phyloP scores from a whole-genome alignment of 2,888 invertebrate species.

The Schizaphis graminum region DNA sequence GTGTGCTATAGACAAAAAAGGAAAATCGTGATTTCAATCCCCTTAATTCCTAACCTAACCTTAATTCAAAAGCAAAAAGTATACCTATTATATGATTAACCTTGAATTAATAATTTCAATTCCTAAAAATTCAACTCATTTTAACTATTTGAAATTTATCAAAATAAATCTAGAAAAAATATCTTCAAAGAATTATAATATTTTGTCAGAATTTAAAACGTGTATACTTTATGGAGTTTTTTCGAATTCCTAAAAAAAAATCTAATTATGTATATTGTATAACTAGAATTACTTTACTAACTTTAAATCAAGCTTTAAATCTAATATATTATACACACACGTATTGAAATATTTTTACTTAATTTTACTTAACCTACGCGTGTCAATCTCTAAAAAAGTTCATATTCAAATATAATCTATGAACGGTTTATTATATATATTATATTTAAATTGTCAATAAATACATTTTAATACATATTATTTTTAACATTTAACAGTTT shows the following conservation, averaged over 20 bases:
- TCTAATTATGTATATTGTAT: background rate
- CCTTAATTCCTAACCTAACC: too few species aligned
- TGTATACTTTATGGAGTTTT: background rate
- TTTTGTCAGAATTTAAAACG: background rate
- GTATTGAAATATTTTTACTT: slow-evolving; percentile 1
- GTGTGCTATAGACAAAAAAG: background rate
- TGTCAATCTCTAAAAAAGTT: background rate
- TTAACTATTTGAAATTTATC: background rate
- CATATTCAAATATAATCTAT: background rate
- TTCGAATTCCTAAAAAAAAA: background rate
- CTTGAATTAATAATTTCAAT: slow-evolving; percentile 12
- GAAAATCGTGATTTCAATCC: background rate
- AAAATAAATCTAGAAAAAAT: background rate
- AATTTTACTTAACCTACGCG: slow-evolving; percentile 1
- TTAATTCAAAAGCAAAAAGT: background rate
- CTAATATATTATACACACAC: background rate
- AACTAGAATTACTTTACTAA: background rate
- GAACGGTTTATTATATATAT: background rate
- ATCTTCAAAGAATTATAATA: background rate
- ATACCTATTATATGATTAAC: background rate
- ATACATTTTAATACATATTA: background rate
- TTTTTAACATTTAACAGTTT: background rate
- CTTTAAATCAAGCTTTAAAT: background rate
- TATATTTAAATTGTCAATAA: background rate
- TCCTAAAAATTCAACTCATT: background rate